phyloP scores from a whole-genome alignment of 2,797 vertebrate species.

The Psittacula derbiana region DNA sequence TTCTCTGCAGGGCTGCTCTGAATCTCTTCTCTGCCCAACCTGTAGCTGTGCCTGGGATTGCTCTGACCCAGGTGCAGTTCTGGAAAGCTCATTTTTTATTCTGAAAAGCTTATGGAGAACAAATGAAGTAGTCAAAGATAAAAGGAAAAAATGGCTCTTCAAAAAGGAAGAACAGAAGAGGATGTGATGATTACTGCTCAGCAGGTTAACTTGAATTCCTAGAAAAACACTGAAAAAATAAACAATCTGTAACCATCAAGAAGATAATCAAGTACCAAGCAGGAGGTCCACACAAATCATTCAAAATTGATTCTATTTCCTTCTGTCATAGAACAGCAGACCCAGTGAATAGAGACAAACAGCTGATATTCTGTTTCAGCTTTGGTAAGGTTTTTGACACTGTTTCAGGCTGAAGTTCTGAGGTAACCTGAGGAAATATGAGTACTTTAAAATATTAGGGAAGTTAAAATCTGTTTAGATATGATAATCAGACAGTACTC shows the following conservation, averaged over 20 bases:
- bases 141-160: background rate
- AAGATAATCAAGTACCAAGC: background rate
- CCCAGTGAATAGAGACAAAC: background rate
- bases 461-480: background rate
- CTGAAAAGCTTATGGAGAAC: background rate
- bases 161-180: background rate
- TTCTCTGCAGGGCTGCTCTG: background rate
- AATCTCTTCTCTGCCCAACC: background rate
- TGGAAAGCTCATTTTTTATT: background rate
- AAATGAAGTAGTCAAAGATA: background rate
- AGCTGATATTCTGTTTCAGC: background rate
- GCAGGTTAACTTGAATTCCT: background rate
- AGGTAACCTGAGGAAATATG: background rate
- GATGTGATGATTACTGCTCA: background rate
- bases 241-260: background rate
- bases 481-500: background rate
- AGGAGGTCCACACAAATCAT: background rate
- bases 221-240: background rate
- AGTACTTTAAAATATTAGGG: background rate
- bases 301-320: background rate
- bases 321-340: background rate
- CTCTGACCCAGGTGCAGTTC: background rate
- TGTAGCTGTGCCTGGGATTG: background rate
- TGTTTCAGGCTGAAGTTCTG: background rate
- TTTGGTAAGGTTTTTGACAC: background rate